Base-by-base conservation (phyloP, 2,113 vertebrate species). In the Forbesichthys agassizii region DNA sequence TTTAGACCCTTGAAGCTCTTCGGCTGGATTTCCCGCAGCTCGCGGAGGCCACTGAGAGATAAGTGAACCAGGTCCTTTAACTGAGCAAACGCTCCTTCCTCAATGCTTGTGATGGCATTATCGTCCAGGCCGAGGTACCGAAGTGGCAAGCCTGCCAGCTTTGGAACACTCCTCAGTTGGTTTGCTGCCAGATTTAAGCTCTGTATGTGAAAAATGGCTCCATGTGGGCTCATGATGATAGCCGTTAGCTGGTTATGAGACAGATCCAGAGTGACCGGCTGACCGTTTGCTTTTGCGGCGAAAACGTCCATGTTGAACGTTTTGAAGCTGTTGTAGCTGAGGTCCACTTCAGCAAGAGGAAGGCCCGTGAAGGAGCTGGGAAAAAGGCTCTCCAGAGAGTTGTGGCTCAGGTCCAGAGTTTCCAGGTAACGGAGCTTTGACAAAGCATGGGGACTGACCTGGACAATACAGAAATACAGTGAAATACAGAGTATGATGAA, bases 391-490 rank as follows among this genome's bases (percentile, higher is more conserved):
- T 93, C 91, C 81, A 99, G 78, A 57, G 85, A 84, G 18, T 99
- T 99, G 81, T 96, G 93, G 88, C 96, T 99, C 69, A 99, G 89
- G 80, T 99, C 96, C 36, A 99, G 90, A 0, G 95, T 94, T 87
- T 99, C 96, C 58, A 99, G 90, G 83, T 99, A 99, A 60, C 96
- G 93, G 46, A 99, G 94, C 70, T 93, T 95, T 54, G 95, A 95
- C 83, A 99, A 94, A 0, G 96, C 91, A 1, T 89, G 90, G 61
- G 94, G 88, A 3, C 91, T 88, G 12, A 89, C 13, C 89, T 91
- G 78, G 59, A 61, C n/a, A 46, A 18, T 47, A 14, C 14, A 27
- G 55, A 20, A 42, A 14, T 12, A 42, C 7, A 11, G 33, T 54
- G 11, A 18, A 18, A 18, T 0, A 55, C 7, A 55, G 13, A 55